Percentiles rank a stretch among this genome's conserved stretches.
Evolutionary conservation across 1,140 invertebrate genomes (phyloP).

Genomic region (Platyscapa corneri): DNA sequence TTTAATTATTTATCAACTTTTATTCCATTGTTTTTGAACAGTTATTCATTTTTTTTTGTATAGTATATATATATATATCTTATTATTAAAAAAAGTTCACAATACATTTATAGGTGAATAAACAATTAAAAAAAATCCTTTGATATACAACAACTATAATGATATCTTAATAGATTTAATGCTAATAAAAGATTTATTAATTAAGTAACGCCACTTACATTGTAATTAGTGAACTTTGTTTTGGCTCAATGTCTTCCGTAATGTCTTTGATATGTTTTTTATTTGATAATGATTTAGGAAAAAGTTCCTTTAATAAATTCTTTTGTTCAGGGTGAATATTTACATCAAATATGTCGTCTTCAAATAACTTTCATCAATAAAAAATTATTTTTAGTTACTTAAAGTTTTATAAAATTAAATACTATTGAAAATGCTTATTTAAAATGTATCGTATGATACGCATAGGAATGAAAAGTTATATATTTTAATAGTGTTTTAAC

Average conservation of each 20-base stretch:
- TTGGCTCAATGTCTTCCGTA: slow-evolving; percentile 54
- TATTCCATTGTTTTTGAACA: no score
- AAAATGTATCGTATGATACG: neutral
- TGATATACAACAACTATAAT: no score
- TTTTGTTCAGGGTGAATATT: neutral
- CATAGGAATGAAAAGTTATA: neutral
- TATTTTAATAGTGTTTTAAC: neutral
- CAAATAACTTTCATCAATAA: slow-evolving; percentile 12
- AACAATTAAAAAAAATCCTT: no score
- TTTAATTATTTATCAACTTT: no score
- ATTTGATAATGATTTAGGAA: slow-evolving; percentile 22
- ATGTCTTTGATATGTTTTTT: neutral
- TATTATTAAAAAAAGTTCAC: no score
- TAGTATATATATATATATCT: no score
- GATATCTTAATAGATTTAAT: neutral
- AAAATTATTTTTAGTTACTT: neutral
- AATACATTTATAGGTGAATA: no score
- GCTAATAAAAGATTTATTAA: no score
- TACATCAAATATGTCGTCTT: neutral
- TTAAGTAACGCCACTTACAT: slow-evolving; percentile 80
- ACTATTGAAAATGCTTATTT: neutral
- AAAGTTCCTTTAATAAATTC: slow-evolving; percentile 13
- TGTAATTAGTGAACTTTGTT: slow-evolving; percentile 77
- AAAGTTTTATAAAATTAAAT: no score
- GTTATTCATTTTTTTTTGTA: no score